Evolutionary conservation across 2,797 vertebrate species (phyloP).

Genomic region (Bovichtus diacanthus): DNA sequence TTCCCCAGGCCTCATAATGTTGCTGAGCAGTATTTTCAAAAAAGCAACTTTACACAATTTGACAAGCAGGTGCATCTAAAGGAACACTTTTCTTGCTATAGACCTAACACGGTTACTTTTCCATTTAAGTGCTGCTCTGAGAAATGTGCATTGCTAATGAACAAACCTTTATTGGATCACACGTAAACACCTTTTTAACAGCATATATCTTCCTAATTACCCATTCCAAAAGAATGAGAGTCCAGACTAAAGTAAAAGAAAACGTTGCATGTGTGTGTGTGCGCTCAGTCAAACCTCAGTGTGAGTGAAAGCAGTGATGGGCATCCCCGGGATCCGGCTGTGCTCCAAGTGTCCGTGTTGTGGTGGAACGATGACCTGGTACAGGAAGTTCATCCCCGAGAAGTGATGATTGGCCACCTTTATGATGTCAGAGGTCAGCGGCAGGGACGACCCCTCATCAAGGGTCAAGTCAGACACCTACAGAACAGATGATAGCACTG

Average conservation of each 20-base stretch:
- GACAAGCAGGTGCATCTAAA: too few relatives aligned
- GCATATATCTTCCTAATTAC: not conserved
- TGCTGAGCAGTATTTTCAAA: not conserved
- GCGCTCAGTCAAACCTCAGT: constrained; percentile 85
- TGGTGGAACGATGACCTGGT: constrained; percentile 85
- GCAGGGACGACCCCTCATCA: constrained; percentile 88
- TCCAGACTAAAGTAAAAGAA: not conserved
- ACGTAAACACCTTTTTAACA: not conserved
- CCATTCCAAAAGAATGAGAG: not conserved
- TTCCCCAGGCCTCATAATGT: too few relatives aligned
- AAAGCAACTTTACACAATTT: not conserved
- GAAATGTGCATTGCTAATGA: not conserved
- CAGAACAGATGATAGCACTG: not conserved
- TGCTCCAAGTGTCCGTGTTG: constrained; percentile 89
- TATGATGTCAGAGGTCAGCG: constrained; percentile 84
- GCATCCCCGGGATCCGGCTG: constrained; percentile 84
- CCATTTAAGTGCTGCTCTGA: not conserved
- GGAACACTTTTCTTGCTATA: too few relatives aligned
- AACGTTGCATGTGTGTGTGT: not conserved
- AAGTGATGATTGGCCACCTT: constrained; percentile 88
- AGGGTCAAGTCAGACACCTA: constrained; percentile 88
- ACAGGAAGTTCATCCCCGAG: constrained; percentile 87
- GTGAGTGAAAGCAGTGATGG: constrained; percentile 88
- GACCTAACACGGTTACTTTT: not conserved
- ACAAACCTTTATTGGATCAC: not conserved